These are phyloP conservation scores for Rhagonycha fulva DNA, from an alignment of 2,888 invertebrate species.

Conservation along the genomic window DNA sequence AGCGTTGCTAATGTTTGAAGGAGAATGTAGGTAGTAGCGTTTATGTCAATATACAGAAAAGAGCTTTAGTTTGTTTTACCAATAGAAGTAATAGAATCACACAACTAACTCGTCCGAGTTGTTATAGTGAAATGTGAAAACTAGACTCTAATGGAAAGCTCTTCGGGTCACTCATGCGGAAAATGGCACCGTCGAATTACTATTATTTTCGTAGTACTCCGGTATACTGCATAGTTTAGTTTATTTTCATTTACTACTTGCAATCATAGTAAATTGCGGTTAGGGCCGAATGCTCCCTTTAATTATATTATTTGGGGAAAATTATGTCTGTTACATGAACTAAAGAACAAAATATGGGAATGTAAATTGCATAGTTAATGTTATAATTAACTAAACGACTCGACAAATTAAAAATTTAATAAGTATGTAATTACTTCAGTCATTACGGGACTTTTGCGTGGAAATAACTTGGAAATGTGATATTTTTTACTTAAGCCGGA, in stretches of 20 bases:
- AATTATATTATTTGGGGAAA: slow-evolving; percentile 23
- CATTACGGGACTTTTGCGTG: too few species aligned
- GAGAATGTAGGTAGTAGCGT: slow-evolving; percentile 27
- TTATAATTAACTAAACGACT: not conserved
- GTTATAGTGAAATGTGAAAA: slow-evolving; percentile 43
- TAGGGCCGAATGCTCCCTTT: slow-evolving; percentile 8
- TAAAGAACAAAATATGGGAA: not conserved
- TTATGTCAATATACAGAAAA: slow-evolving; percentile 15
- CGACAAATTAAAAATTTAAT: not conserved
- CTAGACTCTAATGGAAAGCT: slow-evolving; percentile 39
- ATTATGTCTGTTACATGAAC: slow-evolving; percentile 3
- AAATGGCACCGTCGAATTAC: slow-evolving; percentile 38
- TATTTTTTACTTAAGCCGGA: not conserved
- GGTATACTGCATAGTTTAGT: slow-evolving; percentile 29
- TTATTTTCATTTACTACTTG: slow-evolving; percentile 23
- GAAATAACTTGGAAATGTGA: not conserved
- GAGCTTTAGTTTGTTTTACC: slow-evolving; percentile 38
- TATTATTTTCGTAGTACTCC: slow-evolving; percentile 32
- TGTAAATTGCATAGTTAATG: not conserved
- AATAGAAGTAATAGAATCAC: slow-evolving; percentile 41
- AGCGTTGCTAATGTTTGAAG: slow-evolving; percentile 5
- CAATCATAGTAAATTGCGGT: slow-evolving; percentile 30
- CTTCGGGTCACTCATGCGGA: slow-evolving; percentile 37
- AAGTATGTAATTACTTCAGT: not conserved
- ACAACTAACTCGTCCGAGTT: slow-evolving; percentile 40